Base-by-base conservation (phyloP, 2,113 vertebrate species). In the Sinocyclocheilus anshuiensis region DNA sequence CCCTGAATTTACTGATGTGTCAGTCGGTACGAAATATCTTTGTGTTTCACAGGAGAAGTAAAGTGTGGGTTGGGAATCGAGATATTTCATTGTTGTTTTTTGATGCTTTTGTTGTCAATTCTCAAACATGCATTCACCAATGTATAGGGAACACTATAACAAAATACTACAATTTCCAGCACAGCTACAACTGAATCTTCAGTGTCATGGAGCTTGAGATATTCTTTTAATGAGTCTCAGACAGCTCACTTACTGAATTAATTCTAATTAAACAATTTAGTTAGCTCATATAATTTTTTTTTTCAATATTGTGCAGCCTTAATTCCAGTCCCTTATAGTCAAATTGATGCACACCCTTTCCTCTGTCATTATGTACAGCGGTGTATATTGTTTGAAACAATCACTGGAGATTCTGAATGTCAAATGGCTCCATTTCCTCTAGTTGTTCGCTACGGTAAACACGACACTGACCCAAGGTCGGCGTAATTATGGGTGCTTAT, bases 401-500 rank as follows among this genome's bases (percentile, higher is more conserved):
- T 55, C 24, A 20, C 15, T 3, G 12, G 33, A 39, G n/a, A 18
- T 50, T 76, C 22, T 76, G n/a, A 77, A 48, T 1, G 42, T 16
- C 42, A 59, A 22, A 78, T 6, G 9, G 77, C 77, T 78, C 26
- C 6, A 22, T 24, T 80, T 80, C 22, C 6, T 61, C 55, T 59
- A 61, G 33, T 24, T 20, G 18, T n/a, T 80, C n/a, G 20, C 24
- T 80, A 61, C n/a, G 36, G 78, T 81, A 45, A 12, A 55, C 59
- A 79, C 26, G 65, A 67, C 59, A 65, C 78, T 65, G n/a, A 81
- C 36, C 59, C 78, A 65, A 45, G 39, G 59, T 48, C 39, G 7
- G 39, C 65, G 59, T 26, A 81, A 65, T 81, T 65, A 81, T 81
- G 59, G 39, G 15, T 65, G 36, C 36, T 81, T 48, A 48, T 63